These are phyloP conservation scores for Monomorium pharaonis DNA, from an alignment of 1,140 invertebrate genomes.

Conservation along the genomic window DNA sequence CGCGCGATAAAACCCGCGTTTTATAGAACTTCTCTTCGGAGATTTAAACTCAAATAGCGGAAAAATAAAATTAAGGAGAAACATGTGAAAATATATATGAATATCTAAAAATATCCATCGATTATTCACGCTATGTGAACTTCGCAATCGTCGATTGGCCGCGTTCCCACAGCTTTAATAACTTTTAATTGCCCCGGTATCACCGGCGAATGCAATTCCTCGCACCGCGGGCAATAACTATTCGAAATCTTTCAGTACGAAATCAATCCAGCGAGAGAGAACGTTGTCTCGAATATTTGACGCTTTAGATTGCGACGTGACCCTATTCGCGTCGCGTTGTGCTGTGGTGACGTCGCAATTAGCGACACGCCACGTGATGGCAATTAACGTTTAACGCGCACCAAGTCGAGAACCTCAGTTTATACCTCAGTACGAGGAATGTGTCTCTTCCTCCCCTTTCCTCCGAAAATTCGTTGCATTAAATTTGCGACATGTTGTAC, in stretches of 20 bases:
- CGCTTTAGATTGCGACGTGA: conserved; percentile 32
- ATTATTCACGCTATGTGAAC: not conserved
- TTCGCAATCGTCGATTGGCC: conserved; percentile 12
- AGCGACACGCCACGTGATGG: conserved; percentile 30
- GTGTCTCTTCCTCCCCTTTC: not conserved
- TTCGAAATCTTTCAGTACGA: not conserved
- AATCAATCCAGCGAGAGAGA: not conserved
- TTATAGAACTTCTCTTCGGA: not conserved
- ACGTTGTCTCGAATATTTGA: conserved; percentile 22
- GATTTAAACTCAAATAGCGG: not conserved
- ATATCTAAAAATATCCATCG: conserved; percentile 11
- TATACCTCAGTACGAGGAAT: conserved; percentile 42
- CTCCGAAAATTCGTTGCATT: conserved; percentile 33
- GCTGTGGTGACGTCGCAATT: conserved; percentile 40
- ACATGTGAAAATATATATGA: not conserved
- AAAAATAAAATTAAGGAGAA: not conserved
- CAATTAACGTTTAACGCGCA: conserved; percentile 33
- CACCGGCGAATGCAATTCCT: conserved; percentile 13
- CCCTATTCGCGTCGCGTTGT: conserved; percentile 24
- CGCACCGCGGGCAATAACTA: conserved; percentile 6
- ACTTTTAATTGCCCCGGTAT: conserved; percentile 52
- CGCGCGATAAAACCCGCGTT: too few species aligned
- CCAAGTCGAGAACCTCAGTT: conserved; percentile 43
- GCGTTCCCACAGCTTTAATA: conserved; percentile 37
- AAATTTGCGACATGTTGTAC: conserved; percentile 39